Percentiles rank a stretch among this genome's conserved stretches.
Conservation (phyloP, 2,113 vertebrate species). For the Vidua macroura region DNA sequence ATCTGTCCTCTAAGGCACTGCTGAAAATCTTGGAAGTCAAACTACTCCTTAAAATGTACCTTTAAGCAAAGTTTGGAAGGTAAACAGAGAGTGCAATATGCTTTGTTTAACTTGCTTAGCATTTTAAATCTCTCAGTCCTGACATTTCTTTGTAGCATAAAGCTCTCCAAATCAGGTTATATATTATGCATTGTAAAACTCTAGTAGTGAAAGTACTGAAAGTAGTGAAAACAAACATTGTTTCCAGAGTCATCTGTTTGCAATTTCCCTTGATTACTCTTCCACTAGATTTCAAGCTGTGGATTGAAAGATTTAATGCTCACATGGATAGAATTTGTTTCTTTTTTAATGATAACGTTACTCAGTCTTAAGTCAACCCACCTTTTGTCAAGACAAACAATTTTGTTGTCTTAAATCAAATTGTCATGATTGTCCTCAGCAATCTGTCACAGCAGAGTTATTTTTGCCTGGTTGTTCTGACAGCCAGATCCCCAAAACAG, state of each 20-base stretch:
- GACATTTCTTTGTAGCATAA: slow-evolving; percentile 10
- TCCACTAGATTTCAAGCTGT: slow-evolving; percentile 3
- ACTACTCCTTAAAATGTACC: neutral
- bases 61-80: slow-evolving; percentile 8
- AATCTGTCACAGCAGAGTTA: neutral
- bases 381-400: neutral
- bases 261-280: neutral
- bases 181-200: slow-evolving; percentile 1
- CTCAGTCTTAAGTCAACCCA: neutral
- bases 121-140: neutral
- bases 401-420: neutral
- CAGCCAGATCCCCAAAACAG: neutral
- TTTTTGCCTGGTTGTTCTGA: neutral
- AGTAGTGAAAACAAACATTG: slow-evolving; percentile 21
- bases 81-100: slow-evolving; percentile 11
- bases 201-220: neutral
- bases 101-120: slow-evolving; percentile 34
- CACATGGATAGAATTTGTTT: neutral
- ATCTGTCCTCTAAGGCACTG: neutral
- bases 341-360: neutral
- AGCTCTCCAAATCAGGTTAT: slow-evolving; percentile 28
- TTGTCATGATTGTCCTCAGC: neutral
- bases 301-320: slow-evolving; percentile 6
- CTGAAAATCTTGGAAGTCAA: neutral
- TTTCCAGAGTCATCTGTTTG: slow-evolving; percentile 25